Conservation (phyloP, 2,113 vertebrate genomes). For the Bostrychus sinensis region DNA sequence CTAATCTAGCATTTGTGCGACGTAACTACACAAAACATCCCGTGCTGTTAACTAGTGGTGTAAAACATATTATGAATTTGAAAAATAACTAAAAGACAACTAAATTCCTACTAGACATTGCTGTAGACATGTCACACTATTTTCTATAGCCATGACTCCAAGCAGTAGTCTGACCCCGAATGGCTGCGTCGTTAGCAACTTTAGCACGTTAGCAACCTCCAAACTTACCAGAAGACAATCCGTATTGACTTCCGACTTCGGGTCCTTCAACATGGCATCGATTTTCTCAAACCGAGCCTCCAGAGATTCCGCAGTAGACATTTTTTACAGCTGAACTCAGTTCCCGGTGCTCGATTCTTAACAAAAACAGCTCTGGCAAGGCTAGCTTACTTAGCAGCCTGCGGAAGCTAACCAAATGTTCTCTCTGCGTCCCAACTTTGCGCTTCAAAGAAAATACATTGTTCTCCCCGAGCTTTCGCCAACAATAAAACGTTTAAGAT, state of each 20-base stretch:
- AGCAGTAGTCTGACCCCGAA: conserved; percentile 63
- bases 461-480: conserved; percentile 56
- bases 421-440: conserved; percentile 71
- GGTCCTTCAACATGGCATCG: conserved; percentile 93
- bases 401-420: conserved; percentile 72
- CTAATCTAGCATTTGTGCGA: background rate
- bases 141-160: conserved; percentile 25
- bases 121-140: background rate
- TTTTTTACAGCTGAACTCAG: conserved; percentile 69
- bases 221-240: conserved; percentile 98
- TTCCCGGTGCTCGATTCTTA: conserved; percentile 35
- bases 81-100: no score
- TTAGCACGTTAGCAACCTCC: conserved; percentile 38
- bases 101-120: background rate
- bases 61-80: background rate
- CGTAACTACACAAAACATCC: background rate
- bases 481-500: conserved; percentile 47
- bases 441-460: conserved; percentile 72
- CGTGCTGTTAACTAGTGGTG: background rate
- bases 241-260: conserved; percentile 97
- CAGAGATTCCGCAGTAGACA: conserved; percentile 92
- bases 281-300: conserved; percentile 96
- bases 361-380: conserved; percentile 62
- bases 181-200: conserved; percentile 45
- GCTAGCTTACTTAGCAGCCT: conserved; percentile 70